Evolutionary conservation across 2,113 vertebrate genomes (phyloP).

Genomic region (Lonchura striata): DNA sequence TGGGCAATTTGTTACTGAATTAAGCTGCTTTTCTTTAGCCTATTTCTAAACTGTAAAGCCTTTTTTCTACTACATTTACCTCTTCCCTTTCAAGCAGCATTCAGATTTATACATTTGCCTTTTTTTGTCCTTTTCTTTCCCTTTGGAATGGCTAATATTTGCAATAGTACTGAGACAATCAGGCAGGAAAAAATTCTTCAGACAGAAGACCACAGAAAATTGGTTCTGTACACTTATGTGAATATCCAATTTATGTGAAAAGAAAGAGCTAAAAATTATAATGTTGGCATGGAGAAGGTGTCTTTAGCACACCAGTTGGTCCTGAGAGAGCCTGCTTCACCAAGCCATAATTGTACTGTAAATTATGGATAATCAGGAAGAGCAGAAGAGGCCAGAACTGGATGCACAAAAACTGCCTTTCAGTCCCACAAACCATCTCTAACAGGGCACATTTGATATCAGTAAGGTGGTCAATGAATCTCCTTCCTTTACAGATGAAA

Average conservation of each 20-base stretch:
- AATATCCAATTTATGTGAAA: background rate
- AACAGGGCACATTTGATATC: background rate
- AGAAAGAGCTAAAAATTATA: background rate
- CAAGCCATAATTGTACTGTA: background rate
- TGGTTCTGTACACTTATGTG: background rate
- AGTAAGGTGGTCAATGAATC: background rate
- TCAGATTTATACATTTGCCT: background rate
- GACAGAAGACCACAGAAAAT: background rate
- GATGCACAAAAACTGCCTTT: background rate
- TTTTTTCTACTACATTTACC: background rate
- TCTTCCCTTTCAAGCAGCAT: background rate
- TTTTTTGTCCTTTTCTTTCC: background rate
- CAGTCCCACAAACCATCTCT: background rate
- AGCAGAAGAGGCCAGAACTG: background rate
- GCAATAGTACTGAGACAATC: background rate
- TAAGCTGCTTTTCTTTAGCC: conserved; percentile 1
- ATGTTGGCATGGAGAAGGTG: background rate
- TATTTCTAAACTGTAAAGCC: background rate
- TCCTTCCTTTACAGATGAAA: background rate
- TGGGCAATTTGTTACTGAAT: background rate
- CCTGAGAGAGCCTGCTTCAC: background rate
- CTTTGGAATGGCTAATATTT: background rate
- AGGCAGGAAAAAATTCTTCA: background rate
- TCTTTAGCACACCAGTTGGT: background rate
- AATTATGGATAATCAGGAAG: background rate